phyloP scores from a whole-genome alignment of 2,888 invertebrate genomes.

The Rhagonycha lutea region DNA sequence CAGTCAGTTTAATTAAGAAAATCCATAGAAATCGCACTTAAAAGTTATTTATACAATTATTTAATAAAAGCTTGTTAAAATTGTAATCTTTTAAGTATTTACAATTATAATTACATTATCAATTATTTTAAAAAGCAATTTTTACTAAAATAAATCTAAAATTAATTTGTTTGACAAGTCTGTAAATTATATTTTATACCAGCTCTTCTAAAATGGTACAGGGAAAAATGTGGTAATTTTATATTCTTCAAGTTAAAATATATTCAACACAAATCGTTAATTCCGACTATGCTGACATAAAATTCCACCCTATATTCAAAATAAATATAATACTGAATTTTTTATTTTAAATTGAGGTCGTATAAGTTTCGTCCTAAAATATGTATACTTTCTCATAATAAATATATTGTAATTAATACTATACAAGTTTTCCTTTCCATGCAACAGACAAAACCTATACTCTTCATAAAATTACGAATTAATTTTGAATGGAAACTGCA shows the following conservation, averaged over 20 bases:
- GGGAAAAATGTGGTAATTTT: not conserved
- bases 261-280: not conserved
- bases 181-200: not conserved
- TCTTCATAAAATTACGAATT: not conserved
- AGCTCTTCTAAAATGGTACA: not conserved
- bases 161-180: not conserved
- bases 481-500: not conserved
- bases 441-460: not conserved
- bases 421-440: not conserved
- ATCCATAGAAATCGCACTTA: conserved; percentile 44
- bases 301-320: not conserved
- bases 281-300: not conserved
- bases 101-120: conserved; percentile 31
- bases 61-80: conserved; percentile 40
- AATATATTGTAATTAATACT: not conserved
- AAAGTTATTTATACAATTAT: conserved; percentile 35
- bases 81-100: conserved; percentile 36
- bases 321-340: not conserved
- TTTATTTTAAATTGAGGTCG: not conserved
- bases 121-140: not conserved
- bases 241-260: not conserved
- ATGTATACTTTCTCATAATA: not conserved
- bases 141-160: not conserved
- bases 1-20: conserved; percentile 46
- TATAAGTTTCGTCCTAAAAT: not conserved